Conservation (phyloP, 2,113 vertebrate genomes). For the Rhadina sibilatrix region DNA sequence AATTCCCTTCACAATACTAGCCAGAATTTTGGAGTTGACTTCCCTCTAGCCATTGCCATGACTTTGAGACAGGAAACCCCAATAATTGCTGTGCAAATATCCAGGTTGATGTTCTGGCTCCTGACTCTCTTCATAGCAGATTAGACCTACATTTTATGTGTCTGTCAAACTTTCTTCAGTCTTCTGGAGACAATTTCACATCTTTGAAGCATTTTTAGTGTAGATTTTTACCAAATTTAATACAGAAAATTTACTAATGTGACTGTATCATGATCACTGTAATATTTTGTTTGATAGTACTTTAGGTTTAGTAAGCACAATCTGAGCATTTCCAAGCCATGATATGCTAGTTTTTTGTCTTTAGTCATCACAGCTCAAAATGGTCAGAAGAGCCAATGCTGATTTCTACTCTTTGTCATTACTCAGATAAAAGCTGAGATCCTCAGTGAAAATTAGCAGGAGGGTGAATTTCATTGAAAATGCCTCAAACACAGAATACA, state of each 20-base stretch:
- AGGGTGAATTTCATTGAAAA: background rate
- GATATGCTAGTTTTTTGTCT: background rate
- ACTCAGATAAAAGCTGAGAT: background rate
- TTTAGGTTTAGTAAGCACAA: background rate
- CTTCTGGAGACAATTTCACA: background rate
- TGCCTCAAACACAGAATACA: background rate
- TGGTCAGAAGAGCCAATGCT: background rate
- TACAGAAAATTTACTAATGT: background rate
- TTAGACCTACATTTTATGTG: background rate
- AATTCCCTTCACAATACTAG: background rate
- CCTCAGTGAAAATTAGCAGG: background rate
- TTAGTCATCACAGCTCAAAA: background rate
- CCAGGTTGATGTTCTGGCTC: background rate
- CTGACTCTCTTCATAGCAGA: background rate
- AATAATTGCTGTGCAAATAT: background rate
- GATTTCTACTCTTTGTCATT: background rate
- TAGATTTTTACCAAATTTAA: background rate
- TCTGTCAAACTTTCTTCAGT: background rate
- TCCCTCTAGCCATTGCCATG: background rate
- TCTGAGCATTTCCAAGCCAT: background rate
- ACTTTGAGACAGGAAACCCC: background rate
- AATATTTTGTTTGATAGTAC: background rate
- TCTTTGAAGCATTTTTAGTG: background rate
- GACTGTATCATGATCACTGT: background rate
- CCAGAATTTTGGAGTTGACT: background rate